Evolutionary conservation across 1,140 invertebrate species (phyloP).

Genomic region (Lepidostoma basale): DNA sequence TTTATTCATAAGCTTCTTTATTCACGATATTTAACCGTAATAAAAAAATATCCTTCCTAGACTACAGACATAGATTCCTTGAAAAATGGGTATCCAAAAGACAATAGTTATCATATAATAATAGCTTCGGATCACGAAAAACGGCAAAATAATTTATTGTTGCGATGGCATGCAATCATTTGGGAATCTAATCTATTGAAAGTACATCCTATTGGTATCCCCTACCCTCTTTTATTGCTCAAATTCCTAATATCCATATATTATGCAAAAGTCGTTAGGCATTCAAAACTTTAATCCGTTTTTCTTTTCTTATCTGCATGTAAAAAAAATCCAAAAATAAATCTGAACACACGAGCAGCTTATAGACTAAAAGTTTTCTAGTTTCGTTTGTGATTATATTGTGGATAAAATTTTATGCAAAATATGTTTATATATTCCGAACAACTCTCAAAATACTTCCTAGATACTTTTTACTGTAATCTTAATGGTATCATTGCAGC

Average conservation of each 20-base stretch:
- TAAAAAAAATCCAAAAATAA: background rate
- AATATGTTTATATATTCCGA: no score
- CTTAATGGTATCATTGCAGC: no score
- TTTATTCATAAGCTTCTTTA: background rate
- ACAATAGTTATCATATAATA: conserved; percentile 7
- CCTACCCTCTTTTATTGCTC: background rate
- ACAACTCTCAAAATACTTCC: no score
- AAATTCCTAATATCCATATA: background rate
- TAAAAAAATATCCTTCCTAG: background rate
- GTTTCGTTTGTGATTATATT: no score
- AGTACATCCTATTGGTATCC: background rate
- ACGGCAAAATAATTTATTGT: background rate
- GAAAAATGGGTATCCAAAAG: background rate
- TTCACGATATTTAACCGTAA: background rate
- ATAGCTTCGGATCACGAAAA: conserved; percentile 11
- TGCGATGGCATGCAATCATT: background rate
- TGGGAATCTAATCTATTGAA: background rate
- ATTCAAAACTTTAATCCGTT: background rate
- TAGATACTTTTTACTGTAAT: no score
- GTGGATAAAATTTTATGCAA: no score
- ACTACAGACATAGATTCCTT: background rate
- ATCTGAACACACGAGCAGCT: no score
- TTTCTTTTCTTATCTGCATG: background rate
- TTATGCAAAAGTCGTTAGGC: background rate
- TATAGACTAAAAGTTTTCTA: no score